Evolutionary conservation across 2,113 vertebrate species (phyloP).

Genomic region (Eira barbara): DNA sequence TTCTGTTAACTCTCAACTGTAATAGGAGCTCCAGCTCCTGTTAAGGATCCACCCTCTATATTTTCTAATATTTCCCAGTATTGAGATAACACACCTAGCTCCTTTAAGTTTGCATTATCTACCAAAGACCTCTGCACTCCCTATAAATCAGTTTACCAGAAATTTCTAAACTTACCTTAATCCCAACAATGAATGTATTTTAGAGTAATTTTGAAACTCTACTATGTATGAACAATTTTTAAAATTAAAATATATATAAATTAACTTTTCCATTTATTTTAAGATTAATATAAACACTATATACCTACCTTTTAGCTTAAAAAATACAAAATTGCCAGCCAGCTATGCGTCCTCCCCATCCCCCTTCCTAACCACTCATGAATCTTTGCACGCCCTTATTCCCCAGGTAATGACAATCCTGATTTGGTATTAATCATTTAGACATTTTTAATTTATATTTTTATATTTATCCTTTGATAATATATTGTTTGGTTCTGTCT

Average conservation of each 20-base stretch:
- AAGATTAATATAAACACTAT: not conserved
- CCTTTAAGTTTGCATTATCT: not conserved
- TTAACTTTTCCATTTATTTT: not conserved
- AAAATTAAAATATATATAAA: not conserved
- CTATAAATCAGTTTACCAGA: not conserved
- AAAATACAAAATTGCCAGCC: not conserved
- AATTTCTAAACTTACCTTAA: not conserved
- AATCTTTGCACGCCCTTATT: rapidly evolving
- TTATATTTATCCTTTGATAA: not conserved
- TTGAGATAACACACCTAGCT: not conserved
- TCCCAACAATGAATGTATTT: not conserved
- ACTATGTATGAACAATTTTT: not conserved
- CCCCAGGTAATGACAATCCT: not conserved
- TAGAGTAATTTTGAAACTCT: not conserved
- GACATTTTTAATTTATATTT: not conserved
- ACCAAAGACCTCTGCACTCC: not conserved
- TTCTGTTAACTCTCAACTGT: not conserved
- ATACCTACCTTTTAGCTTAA: not conserved
- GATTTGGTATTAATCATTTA: not conserved
- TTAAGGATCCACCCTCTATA: not conserved
- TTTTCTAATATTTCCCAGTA: not conserved
- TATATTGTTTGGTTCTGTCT: not conserved
- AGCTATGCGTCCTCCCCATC: not conserved
- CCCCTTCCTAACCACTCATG: not conserved
- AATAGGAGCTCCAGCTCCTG: not conserved